A percentile compares a stretch with the other conserved stretches of the same genome.
phyloP scores from a whole-genome alignment of 2,888 invertebrate species.

The Xestia xanthographa region DNA sequence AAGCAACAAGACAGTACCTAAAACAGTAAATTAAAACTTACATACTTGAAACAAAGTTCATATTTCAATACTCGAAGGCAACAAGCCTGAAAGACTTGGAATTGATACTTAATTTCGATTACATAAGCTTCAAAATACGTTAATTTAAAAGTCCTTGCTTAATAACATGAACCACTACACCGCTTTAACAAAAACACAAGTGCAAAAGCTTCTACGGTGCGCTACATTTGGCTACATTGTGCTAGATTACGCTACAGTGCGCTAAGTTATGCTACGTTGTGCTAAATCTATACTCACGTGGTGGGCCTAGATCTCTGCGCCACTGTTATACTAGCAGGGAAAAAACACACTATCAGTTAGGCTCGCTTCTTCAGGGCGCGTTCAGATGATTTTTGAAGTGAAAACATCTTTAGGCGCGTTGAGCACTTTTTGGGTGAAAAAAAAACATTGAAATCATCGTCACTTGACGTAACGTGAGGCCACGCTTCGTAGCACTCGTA shows the following conservation, averaged over 20 bases:
- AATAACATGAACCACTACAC: conserved; percentile 39
- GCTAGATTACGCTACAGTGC: conserved; percentile 41
- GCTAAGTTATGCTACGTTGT: conserved; percentile 59
- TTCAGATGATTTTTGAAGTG: conserved; percentile 55
- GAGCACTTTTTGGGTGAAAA: too few species aligned
- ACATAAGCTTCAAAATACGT: conserved; percentile 6
- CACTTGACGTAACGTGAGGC: too few species aligned
- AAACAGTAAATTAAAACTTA: not conserved
- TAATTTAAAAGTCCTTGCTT: not conserved
- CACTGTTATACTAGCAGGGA: conserved; percentile 89
- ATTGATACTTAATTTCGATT: not conserved
- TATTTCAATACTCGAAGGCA: not conserved
- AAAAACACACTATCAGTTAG: conserved; percentile 84
- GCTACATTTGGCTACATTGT: conserved; percentile 59
- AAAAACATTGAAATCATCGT: too few species aligned
- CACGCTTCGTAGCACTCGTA: too few species aligned
- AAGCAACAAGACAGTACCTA: not conserved
- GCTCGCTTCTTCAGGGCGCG: conserved; percentile 61
- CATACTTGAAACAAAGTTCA: not conserved
- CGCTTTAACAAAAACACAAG: conserved; percentile 35
- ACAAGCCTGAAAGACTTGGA: not conserved
- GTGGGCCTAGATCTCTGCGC: conserved; percentile 90
- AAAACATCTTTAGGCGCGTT: too few species aligned
- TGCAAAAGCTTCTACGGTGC: conserved; percentile 47
- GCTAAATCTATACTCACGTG: conserved; percentile 85